A percentile compares a stretch with the other conserved stretches of the same genome.
phyloP scores from a whole-genome alignment of 2,888 invertebrate species.

The Synergus japonicus region DNA sequence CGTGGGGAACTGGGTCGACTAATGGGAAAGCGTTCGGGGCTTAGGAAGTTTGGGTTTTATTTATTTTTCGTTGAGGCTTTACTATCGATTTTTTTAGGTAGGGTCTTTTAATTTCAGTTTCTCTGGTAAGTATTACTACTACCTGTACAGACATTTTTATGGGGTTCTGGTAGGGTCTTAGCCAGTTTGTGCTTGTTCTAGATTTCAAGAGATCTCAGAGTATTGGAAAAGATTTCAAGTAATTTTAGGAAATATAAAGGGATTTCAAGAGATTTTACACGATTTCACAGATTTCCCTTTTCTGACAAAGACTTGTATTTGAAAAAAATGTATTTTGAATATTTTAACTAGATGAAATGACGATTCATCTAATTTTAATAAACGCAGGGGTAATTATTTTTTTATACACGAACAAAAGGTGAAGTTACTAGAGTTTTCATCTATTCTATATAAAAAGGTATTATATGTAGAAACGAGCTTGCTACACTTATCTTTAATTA shows the following conservation, averaged over 20 bases:
- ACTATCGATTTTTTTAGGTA: not conserved
- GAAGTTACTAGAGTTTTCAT: not conserved
- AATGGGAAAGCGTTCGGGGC: slow-evolving; percentile 54
- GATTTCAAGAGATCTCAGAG: too few relatives aligned
- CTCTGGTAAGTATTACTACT: not conserved
- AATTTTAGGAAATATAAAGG: too few relatives aligned
- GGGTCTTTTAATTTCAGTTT: not conserved
- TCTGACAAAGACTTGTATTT: not conserved
- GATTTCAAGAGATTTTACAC: too few relatives aligned
- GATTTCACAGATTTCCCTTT: too few relatives aligned
- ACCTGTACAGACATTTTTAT: too few relatives aligned
- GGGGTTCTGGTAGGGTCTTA: too few relatives aligned
- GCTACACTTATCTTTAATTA: not conserved
- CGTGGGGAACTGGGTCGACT: slow-evolving; percentile 59
- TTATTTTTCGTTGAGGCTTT: slow-evolving; percentile 2
- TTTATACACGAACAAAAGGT: not conserved
- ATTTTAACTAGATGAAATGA: not conserved
- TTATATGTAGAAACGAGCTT: not conserved
- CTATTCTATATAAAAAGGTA: not conserved
- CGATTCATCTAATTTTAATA: not conserved
- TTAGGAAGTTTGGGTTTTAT: slow-evolving; percentile 27
- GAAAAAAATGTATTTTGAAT: not conserved
- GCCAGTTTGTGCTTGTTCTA: too few relatives aligned
- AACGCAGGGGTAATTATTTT: not conserved
- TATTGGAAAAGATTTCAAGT: too few relatives aligned